Percentiles rank a stretch among this genome's conserved stretches.
Evolutionary conservation across 2,888 invertebrate genomes (phyloP).

Genomic region (Aspidiotus rigidus): DNA sequence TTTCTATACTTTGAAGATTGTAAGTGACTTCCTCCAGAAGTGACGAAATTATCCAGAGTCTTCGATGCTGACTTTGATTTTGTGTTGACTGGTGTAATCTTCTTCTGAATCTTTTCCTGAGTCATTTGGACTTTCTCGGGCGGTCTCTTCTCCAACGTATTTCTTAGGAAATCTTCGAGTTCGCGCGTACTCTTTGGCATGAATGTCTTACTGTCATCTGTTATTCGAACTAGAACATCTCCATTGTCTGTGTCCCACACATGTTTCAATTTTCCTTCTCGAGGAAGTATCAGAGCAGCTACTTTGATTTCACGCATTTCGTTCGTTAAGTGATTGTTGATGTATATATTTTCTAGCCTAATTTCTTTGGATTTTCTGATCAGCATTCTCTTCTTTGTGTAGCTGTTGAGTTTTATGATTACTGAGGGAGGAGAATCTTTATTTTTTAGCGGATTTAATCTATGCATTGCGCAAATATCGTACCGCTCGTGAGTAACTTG

Average conservation of each 20-base stretch:
- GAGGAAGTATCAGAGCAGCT: background rate
- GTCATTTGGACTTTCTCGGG: background rate
- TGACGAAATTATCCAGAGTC: background rate
- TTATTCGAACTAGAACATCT: background rate
- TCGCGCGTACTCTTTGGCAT: too few relatives aligned
- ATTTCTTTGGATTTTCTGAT: background rate
- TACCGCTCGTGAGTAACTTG: background rate
- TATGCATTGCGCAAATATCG: background rate
- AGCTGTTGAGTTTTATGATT: background rate
- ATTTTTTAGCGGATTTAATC: background rate
- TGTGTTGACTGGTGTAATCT: background rate
- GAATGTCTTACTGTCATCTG: background rate
- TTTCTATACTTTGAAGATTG: background rate
- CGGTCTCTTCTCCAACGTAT: background rate
- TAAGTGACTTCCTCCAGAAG: background rate
- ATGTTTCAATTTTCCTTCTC: background rate
- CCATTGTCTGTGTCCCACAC: background rate
- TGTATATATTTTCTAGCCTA: background rate
- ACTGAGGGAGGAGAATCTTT: background rate
- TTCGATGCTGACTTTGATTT: background rate
- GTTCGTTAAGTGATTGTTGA: background rate
- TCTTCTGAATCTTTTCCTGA: background rate
- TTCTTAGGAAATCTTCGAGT: too few relatives aligned
- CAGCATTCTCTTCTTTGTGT: background rate
- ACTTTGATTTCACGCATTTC: background rate